Evolutionary conservation across 2,888 invertebrate species (phyloP).

Genomic region (Oscheius myriophilus): DNA sequence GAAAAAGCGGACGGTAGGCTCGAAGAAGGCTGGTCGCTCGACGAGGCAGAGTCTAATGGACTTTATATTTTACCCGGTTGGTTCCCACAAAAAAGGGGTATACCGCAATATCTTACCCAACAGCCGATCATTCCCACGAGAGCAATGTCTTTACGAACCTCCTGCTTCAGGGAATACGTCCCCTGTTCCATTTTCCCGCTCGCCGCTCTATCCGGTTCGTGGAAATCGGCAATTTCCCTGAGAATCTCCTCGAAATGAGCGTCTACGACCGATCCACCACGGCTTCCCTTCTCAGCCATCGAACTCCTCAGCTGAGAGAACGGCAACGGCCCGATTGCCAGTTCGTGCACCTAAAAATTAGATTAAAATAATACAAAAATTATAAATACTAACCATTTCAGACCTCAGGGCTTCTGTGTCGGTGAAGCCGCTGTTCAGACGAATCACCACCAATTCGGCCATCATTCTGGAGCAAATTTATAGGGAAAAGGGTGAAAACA

Average conservation of each 20-base stretch:
- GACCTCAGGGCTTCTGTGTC: conserved; percentile 27
- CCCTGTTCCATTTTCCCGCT: conserved; percentile 40
- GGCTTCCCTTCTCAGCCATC: conserved; percentile 54
- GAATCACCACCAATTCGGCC: conserved; percentile 53
- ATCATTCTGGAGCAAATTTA: conserved; percentile 43
- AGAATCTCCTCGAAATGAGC: conserved; percentile 46
- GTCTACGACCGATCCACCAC: conserved; percentile 39
- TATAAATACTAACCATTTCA: conserved; percentile 14
- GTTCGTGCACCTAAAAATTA: conserved; percentile 23
- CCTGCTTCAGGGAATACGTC: conserved; percentile 45
- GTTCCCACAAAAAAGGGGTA: too few relatives aligned
- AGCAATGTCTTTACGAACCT: too few relatives aligned
- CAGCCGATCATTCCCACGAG: too few relatives aligned
- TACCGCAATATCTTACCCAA: too few relatives aligned
- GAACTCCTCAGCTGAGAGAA: conserved; percentile 45
- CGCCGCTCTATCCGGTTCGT: conserved; percentile 33
- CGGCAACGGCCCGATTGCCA: conserved; percentile 34
- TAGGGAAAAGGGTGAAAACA: neutral
- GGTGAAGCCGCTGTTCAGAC: conserved; percentile 44
- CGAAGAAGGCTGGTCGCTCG: too few relatives aligned
- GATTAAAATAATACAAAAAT: neutral
- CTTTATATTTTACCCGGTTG: too few relatives aligned
- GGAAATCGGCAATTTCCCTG: conserved; percentile 47
- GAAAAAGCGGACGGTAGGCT: too few relatives aligned
- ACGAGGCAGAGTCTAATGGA: too few relatives aligned